phyloP scores from a whole-genome alignment of 2,797 vertebrate genomes.

The Bucorvus abyssinicus region DNA sequence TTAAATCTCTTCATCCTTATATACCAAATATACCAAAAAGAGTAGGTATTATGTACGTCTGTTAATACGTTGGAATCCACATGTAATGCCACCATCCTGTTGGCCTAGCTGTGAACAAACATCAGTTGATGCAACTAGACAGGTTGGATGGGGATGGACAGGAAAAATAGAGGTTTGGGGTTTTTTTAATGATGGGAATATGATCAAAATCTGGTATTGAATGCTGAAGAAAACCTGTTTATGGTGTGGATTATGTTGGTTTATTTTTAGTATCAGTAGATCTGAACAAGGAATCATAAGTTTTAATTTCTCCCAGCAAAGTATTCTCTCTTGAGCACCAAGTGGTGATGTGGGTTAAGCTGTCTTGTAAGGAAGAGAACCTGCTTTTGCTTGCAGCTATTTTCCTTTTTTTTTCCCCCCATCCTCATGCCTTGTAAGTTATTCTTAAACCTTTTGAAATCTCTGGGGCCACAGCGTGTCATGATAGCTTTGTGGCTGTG shows the following conservation, averaged over 20 bases:
- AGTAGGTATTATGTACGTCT: neutral
- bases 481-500: neutral
- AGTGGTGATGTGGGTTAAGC: neutral
- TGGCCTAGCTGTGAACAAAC: neutral
- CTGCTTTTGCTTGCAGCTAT: neutral
- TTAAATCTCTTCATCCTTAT: neutral
- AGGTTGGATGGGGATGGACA: neutral
- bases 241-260: neutral
- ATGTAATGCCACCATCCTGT: neutral
- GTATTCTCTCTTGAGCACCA: neutral
- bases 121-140: neutral
- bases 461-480: neutral
- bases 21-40: neutral
- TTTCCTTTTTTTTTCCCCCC: neutral
- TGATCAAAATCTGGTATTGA: neutral
- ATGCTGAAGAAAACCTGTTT: neutral
- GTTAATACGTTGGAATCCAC: neutral
- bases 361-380: neutral
- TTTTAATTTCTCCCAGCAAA: neutral
- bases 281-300: neutral
- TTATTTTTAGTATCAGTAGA: neutral
- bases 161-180: rapidly evolving
- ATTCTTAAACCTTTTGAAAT: neutral
- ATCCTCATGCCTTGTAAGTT: neutral
- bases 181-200: neutral